Evolutionary conservation across 1,140 invertebrate genomes (phyloP), one percentile per base, ranked within the genome.

Genomic region (Lethrus apterus): DNA sequence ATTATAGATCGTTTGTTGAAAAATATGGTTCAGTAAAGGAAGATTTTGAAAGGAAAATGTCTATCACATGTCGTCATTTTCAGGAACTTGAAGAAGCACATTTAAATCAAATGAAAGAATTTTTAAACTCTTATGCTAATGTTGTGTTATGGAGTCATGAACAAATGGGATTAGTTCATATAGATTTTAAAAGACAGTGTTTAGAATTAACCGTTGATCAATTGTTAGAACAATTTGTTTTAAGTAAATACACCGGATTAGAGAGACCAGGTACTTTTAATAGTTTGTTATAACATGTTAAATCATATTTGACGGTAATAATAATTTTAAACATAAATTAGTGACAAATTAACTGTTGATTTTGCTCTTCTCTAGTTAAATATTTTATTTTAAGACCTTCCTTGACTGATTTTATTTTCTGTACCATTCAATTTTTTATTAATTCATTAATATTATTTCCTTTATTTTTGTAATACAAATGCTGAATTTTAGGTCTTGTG

Each of bases 21-120:
- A 96, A 95, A 69, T 94, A 96, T 64, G 81, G 79, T 50, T 69
- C 76, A 11, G 81, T 91, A 42, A 84, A 93, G 65, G 88, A 90
- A 54, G 89, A 94, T 57, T 97, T 95, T 73, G 90, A 95, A 70
- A 81, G 80, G 50, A 93, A 93, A 72, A 96, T 97, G 92, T 86
- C 85, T 15, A 76, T 83, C 51, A 91, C 92, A 23, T 95, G 92
- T 71, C 86, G 84, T 83, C 86, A 89, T 64, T 97, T 96, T 66
- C 93, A 97, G 78, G 86, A 90, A 68, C 80, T 95, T 15, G 93
- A 96, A 70, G 87, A 93, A 61, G 78, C 81, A 41, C 91, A 96
- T 71, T 71, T 96, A 52, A 85, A 81, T 57, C 89, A 94, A 65
- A 95, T 97, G 90, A 93, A 94, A 65, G 87, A 94, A 54, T 96